phyloP scores from a whole-genome alignment of 2,113 vertebrate species.

The Rynchops niger region DNA sequence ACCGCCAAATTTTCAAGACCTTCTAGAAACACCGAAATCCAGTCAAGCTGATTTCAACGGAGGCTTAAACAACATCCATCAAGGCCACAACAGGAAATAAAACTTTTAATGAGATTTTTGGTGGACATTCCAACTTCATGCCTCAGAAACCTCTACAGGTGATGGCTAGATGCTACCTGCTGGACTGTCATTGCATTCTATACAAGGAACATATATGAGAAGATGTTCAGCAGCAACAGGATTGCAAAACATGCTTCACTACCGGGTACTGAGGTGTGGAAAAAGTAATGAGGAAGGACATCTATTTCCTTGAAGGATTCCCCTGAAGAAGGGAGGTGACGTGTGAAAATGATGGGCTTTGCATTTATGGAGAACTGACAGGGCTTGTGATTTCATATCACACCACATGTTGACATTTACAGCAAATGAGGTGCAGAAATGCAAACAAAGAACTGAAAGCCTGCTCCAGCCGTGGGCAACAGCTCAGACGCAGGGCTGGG shows the following conservation, averaged over 20 bases:
- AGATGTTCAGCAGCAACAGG: neutral
- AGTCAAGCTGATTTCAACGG: neutral
- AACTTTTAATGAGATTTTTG: neutral
- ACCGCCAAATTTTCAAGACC: neutral
- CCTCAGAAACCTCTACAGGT: neutral
- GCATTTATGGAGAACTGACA: neutral
- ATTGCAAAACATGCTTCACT: neutral
- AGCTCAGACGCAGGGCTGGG: neutral
- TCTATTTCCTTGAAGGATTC: neutral
- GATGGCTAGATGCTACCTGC: neutral
- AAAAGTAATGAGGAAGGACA: neutral
- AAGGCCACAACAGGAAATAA: neutral
- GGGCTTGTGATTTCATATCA: accelerated
- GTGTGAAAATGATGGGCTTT: neutral
- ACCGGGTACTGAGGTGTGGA: neutral
- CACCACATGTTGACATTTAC: neutral
- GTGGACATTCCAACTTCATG: neutral
- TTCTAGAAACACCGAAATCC: neutral
- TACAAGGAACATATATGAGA: neutral
- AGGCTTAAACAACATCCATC: neutral
- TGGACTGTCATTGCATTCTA: neutral
- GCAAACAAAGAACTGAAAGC: conserved; percentile 9
- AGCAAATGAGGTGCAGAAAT: neutral
- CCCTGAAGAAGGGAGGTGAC: neutral
- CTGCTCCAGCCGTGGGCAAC: neutral